phyloP scores from a whole-genome alignment of 2,113 vertebrate species.

The Sakesphorus luctuosus region DNA sequence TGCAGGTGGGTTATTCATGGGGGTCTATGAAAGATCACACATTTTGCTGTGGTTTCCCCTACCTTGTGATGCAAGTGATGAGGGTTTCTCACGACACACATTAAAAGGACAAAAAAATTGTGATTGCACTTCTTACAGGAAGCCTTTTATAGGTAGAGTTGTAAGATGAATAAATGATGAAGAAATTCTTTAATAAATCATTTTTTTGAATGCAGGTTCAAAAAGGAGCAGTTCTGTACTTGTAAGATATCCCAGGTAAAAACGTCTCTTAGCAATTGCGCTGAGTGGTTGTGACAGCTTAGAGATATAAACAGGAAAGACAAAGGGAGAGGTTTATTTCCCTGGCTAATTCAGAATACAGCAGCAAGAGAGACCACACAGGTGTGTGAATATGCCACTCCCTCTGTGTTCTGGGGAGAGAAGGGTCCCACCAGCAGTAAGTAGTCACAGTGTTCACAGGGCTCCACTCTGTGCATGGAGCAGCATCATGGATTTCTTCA shows the following conservation, averaged over 20 bases:
- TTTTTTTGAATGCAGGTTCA: not conserved
- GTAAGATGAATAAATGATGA: not conserved
- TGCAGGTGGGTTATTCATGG: fast-evolving
- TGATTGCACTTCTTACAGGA: not conserved
- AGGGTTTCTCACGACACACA: not conserved
- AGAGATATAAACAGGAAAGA: not conserved
- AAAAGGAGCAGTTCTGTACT: not conserved
- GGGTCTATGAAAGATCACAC: not conserved
- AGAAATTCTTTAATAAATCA: not conserved
- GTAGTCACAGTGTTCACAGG: not conserved
- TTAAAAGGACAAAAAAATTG: not conserved
- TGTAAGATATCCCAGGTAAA: not conserved
- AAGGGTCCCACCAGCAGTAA: not conserved
- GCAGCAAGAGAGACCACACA: not conserved
- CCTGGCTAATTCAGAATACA: not conserved
- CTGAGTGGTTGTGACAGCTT: not conserved
- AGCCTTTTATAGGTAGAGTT: not conserved
- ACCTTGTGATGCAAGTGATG: not conserved
- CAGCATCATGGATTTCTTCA: not conserved
- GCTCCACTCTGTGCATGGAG: not conserved
- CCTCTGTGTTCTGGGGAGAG: not conserved
- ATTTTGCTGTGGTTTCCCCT: not conserved
- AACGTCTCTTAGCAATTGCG: not conserved
- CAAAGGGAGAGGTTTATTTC: not conserved
- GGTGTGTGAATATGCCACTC: fast-evolving